Percentiles rank a stretch among this genome's conserved stretches.
Conservation (phyloP, 2,888 invertebrate genomes). For the Troides aeacus region DNA sequence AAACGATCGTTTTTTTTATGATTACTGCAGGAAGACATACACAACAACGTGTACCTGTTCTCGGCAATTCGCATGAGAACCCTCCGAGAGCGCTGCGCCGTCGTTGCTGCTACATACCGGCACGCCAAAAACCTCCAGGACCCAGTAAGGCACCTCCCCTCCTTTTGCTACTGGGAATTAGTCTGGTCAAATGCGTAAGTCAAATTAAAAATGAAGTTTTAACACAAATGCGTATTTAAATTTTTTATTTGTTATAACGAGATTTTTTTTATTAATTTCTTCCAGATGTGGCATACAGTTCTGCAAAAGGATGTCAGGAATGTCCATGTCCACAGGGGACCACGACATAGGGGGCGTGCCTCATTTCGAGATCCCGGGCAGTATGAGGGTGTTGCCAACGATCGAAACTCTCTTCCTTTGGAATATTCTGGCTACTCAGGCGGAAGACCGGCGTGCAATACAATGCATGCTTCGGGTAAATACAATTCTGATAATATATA, state of each 20-base stretch:
- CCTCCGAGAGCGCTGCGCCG: neutral
- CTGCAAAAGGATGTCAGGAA: neutral
- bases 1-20: neutral
- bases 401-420: conserved; percentile 2
- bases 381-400: neutral
- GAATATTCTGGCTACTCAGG: neutral
- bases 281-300: neutral
- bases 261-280: too few relatives aligned
- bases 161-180: conserved; percentile 8
- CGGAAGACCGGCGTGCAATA: conserved; percentile 15
- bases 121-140: neutral
- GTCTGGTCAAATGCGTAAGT: conserved; percentile 14
- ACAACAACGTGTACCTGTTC: neutral
- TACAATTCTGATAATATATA: too few relatives aligned
- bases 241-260: too few relatives aligned
- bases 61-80: neutral
- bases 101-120: neutral
- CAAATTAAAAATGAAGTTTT: too few relatives aligned
- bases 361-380: neutral
- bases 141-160: neutral
- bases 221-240: too few relatives aligned
- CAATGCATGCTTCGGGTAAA: conserved; percentile 29
- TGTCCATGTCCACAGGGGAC: neutral
- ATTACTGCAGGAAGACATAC: neutral
- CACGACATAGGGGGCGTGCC: neutral